These are phyloP conservation scores for Campylomormyrus numenius DNA, from an alignment of 2,113 vertebrate species.

Conservation along the genomic window DNA sequence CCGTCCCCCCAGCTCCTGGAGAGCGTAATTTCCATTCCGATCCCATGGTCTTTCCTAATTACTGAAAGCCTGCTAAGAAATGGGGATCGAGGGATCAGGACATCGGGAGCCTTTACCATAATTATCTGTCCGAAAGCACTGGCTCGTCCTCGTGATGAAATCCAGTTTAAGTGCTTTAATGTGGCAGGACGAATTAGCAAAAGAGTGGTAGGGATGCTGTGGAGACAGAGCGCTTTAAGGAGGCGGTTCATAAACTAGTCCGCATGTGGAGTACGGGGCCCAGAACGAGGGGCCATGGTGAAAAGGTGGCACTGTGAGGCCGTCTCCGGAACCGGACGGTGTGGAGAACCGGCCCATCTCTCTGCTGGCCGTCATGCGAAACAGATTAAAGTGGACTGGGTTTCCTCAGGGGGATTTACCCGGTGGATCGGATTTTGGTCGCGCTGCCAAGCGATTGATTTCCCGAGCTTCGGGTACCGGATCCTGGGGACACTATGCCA, in stretches of 20 bases:
- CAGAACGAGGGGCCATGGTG: not conserved
- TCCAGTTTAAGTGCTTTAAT: slow-evolving; percentile 21
- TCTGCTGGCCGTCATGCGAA: not conserved
- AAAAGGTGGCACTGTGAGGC: not conserved
- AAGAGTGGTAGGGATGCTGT: not conserved
- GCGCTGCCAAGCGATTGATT: not conserved
- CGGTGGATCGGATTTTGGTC: not conserved
- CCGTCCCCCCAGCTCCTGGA: not conserved
- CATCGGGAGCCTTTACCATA: slow-evolving; percentile 18
- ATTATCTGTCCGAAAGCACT: slow-evolving; percentile 28
- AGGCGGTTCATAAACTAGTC: slow-evolving; percentile 8
- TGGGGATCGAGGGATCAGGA: slow-evolving; percentile 8
- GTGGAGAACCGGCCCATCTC: not conserved
- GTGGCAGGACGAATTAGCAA: slow-evolving; percentile 20
- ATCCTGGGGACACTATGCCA: not conserved
- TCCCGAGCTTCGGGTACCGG: not conserved
- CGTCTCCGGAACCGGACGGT: not conserved
- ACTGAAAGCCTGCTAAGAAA: not conserved
- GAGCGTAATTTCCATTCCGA: slow-evolving; percentile 21
- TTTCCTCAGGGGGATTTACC: not conserved
- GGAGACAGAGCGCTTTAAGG: not conserved
- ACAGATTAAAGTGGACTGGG: not conserved
- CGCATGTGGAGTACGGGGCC: not conserved
- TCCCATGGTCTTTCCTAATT: slow-evolving; percentile 23
- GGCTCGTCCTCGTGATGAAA: slow-evolving; percentile 10